A percentile compares a stretch with the other conserved stretches of the same genome.
These are phyloP conservation scores for Aphidoletes aphidimyza DNA, from an alignment of 2,888 invertebrate species.

Conservation along the genomic window DNA sequence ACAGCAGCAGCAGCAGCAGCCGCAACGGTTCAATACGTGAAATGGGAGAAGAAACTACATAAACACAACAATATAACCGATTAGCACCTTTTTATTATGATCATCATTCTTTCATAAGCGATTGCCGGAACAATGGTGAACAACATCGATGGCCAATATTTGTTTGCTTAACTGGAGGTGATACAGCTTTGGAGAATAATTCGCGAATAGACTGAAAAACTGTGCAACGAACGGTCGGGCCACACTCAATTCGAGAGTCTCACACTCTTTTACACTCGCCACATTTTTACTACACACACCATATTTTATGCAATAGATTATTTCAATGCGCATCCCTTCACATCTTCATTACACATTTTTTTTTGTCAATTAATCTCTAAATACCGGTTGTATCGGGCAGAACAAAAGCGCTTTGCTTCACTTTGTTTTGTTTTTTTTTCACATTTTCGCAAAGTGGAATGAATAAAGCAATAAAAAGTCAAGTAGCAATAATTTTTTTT, in stretches of 20 bases:
- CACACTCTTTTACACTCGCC: too few relatives aligned
- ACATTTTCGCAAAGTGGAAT: slow-evolving; percentile 8
- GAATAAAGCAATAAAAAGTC: slow-evolving; percentile 47
- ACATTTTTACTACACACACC: background rate
- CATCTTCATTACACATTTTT: slow-evolving; percentile 43
- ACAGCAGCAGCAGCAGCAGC: too few relatives aligned
- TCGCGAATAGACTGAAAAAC: background rate
- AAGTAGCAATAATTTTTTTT: slow-evolving; percentile 52
- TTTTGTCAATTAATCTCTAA: slow-evolving; percentile 48
- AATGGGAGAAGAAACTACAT: slow-evolving; percentile 23
- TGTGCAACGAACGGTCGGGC: background rate
- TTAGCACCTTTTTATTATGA: slow-evolving; percentile 54
- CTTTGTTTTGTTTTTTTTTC: slow-evolving; percentile 20
- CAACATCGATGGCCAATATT: slow-evolving; percentile 8
- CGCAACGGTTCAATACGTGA: background rate
- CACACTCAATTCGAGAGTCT: background rate
- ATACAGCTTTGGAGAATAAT: background rate
- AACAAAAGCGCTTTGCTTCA: slow-evolving; percentile 38
- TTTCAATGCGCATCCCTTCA: slow-evolving; percentile 27
- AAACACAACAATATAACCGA: slow-evolving; percentile 54
- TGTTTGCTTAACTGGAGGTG: background rate
- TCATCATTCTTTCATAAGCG: slow-evolving; percentile 54
- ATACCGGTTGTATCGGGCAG: slow-evolving; percentile 12
- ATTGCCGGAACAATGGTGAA: slow-evolving; percentile 28
- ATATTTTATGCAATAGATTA: slow-evolving; percentile 42